These are phyloP conservation scores for Tragelaphus scriptus DNA, from an alignment of 2,113 vertebrate genomes.

Conservation along the genomic window DNA sequence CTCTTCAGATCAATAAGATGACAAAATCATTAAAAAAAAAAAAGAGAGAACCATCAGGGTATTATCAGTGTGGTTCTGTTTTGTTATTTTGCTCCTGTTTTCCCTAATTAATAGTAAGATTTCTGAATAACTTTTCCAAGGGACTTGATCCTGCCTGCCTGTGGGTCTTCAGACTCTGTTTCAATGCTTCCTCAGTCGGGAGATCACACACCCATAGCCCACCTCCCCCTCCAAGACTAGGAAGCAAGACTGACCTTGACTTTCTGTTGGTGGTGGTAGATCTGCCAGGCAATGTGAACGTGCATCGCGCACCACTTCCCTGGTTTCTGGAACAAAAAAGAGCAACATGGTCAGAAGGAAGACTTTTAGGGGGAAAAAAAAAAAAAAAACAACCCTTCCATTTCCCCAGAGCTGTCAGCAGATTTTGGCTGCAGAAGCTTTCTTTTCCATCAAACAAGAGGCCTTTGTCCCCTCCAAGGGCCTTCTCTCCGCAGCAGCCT, in stretches of 20 bases:
- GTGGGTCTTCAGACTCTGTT: background rate
- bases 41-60: background rate
- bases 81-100: background rate
- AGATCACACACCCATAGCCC: accelerated
- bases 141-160: background rate
- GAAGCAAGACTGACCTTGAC: conserved; percentile 90
- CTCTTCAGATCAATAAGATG: background rate
- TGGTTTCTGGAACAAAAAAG: conserved; percentile 88
- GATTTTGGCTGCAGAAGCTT: background rate
- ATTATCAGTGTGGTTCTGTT: background rate
- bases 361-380: background rate
- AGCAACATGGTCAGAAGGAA: background rate
- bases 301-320: conserved; percentile 99
- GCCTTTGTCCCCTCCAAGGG: background rate
- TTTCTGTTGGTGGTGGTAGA: conserved; percentile 98
- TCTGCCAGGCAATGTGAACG: conserved; percentile 98
- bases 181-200: accelerated
- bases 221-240: accelerated
- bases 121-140: background rate
- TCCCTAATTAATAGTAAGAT: background rate
- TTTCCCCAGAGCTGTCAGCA: background rate
- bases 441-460: background rate
- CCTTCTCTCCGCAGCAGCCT: background rate
- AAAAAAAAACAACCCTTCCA: background rate
- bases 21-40: background rate